A percentile compares a stretch with the other conserved stretches of the same genome.
Conservation (phyloP, 1,140 invertebrate species). For the Leptinotarsa texana region DNA sequence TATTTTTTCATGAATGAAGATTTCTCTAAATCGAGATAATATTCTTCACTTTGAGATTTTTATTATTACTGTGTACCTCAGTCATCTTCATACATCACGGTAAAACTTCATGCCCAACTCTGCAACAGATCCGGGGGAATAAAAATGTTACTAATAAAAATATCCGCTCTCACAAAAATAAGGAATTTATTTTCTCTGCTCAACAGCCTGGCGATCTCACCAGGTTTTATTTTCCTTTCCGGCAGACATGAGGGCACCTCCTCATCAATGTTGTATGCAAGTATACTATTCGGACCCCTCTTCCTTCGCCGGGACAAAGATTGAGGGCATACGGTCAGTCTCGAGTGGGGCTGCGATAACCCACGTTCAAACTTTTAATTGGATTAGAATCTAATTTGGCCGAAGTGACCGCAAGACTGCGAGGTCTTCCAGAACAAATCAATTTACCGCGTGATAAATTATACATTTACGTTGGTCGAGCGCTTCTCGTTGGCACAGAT, state of each 20-base stretch:
- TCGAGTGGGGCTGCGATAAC: conserved; percentile 35
- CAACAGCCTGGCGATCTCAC: not conserved
- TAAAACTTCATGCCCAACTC: too few relatives aligned
- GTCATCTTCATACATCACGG: too few relatives aligned
- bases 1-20: too few relatives aligned
- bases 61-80: too few relatives aligned
- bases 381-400: conserved; percentile 55
- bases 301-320: conserved; percentile 15
- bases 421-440: conserved; percentile 41
- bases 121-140: too few relatives aligned
- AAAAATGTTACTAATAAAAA: too few relatives aligned
- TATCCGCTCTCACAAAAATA: too few relatives aligned
- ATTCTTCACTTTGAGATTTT: too few relatives aligned
- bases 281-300: not conserved
- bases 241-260: conserved; percentile 11
- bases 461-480: conserved; percentile 26
- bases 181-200: not conserved
- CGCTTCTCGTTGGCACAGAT: conserved; percentile 24
- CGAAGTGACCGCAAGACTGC: conserved; percentile 47
- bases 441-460: conserved; percentile 43
- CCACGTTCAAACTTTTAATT: conserved; percentile 53
- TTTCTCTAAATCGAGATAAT: too few relatives aligned
- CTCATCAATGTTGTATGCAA: conserved; percentile 22
- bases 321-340: conserved; percentile 20
- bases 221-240: conserved; percentile 19